Evolutionary conservation across 2,113 vertebrate genomes (phyloP).

Genomic region (Sinocyclocheilus anophthalmus): DNA sequence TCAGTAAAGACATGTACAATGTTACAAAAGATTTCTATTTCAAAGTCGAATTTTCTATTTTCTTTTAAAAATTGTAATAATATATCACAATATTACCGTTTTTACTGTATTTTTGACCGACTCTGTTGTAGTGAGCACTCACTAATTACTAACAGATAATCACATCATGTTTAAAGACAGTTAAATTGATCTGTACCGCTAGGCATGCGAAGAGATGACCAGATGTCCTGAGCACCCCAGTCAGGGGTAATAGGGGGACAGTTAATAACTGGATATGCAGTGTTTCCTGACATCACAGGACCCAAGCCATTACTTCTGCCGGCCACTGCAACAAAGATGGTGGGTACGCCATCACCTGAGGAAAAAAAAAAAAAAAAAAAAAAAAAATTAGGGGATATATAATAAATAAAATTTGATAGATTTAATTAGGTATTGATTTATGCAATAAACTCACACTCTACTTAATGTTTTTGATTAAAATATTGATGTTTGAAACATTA

Average conservation of each 20-base stretch:
- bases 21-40: no score
- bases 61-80: not conserved
- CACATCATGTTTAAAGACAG: not conserved
- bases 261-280: slow-evolving; percentile 91
- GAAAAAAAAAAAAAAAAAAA: not conserved
- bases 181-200: slow-evolving; percentile 80
- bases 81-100: not conserved
- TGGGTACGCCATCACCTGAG: slow-evolving; percentile 88
- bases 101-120: not conserved
- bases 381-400: no score
- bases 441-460: no score
- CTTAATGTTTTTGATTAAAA: not conserved
- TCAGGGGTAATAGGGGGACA: slow-evolving; percentile 92
- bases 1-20: no score
- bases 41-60: no score
- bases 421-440: not conserved
- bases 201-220: slow-evolving; percentile 95
- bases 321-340: slow-evolving; percentile 94
- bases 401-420: not conserved
- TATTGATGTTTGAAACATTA: not conserved
- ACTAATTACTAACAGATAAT: not conserved
- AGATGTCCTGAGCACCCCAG: slow-evolving; percentile 95
- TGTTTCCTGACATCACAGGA: slow-evolving; percentile 94
- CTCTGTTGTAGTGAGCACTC: not conserved
- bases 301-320: slow-evolving; percentile 96